Evolutionary conservation across 2,113 vertebrate genomes (phyloP).

Genomic region (Uria aalge): DNA sequence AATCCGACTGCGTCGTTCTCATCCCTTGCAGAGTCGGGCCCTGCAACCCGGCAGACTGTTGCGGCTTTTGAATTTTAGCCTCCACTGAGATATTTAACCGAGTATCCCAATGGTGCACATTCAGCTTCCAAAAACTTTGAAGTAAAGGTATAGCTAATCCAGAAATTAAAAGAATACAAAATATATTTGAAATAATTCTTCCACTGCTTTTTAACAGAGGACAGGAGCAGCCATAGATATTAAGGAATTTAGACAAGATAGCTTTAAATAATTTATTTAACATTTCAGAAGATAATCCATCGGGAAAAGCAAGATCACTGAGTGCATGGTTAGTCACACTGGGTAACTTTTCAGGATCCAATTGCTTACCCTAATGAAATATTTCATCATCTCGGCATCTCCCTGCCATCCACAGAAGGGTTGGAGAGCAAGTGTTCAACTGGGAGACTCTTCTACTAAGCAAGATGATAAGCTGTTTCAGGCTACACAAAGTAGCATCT

Average conservation of each 20-base stretch:
- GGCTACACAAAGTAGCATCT: neutral
- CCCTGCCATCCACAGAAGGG: neutral
- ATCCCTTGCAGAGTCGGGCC: neutral
- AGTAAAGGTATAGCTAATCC: neutral
- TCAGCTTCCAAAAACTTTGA: neutral
- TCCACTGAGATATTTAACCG: neutral
- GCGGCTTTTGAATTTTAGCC: neutral
- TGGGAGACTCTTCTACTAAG: neutral
- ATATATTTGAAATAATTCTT: neutral
- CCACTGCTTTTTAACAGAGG: neutral
- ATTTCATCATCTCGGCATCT: neutral
- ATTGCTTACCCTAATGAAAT: neutral
- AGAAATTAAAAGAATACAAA: neutral
- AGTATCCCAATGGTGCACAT: neutral
- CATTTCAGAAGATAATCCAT: neutral
- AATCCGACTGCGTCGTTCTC: neutral
- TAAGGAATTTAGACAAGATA: neutral
- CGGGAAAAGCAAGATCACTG: neutral
- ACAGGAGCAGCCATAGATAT: neutral
- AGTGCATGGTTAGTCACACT: neutral
- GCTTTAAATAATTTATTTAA: neutral
- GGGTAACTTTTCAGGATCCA: neutral
- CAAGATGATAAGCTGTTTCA: neutral
- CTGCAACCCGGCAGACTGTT: neutral
- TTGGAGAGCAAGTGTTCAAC: neutral